Evolutionary conservation across 2,797 vertebrate genomes (phyloP), one percentile per base, ranked within the genome.

Genomic region (Moxostoma hubbsi): DNA sequence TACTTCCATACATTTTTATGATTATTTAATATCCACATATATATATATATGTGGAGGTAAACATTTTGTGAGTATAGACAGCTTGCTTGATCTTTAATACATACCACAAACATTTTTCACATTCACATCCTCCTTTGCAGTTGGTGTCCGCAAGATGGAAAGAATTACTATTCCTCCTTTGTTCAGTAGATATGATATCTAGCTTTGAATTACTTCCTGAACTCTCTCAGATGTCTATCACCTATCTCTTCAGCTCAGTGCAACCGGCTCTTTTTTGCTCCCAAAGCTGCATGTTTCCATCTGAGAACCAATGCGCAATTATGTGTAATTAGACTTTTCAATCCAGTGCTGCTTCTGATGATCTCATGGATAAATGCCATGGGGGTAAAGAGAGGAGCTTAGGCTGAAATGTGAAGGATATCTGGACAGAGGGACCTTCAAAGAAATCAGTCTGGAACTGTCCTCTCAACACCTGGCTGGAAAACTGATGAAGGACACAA

Each of bases 291-390:
- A 45, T 18, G 64, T 75, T 79, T 82, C 49, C 50, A 76, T 64
- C 58, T 79, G 65, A 53, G 65, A 66, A 57, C 75, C 69, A 76
- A 62, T 75, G 67, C 54, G 50, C 80, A 85, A 85, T 85, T 83
- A 75, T 81, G 77, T 77, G 70, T 66, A 85, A 86, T 85, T 87
- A 81, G 77, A 43, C 77, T 77, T 85, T 49, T 77, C 78, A 82
- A 78, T 77, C 69, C 47, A 46, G 79, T 63, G 63, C 16, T 45
- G 73, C 77, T 81, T 80, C 80, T 73, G 54, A 79, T 73, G 74
- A 79, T 81, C 84, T 69, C 71, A 70, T 63, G 70, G 83, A 81
- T 82, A 84, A 86, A 82, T 75, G 66, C 62, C 59, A 8, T 18
- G 16, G 15, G 16, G 9, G 13, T 36, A 36, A 36, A 36, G 46